Evolutionary conservation across 2,797 vertebrate genomes (phyloP), one percentile per base, ranked within the genome.

Genomic region (Dermochelys coriacea): DNA sequence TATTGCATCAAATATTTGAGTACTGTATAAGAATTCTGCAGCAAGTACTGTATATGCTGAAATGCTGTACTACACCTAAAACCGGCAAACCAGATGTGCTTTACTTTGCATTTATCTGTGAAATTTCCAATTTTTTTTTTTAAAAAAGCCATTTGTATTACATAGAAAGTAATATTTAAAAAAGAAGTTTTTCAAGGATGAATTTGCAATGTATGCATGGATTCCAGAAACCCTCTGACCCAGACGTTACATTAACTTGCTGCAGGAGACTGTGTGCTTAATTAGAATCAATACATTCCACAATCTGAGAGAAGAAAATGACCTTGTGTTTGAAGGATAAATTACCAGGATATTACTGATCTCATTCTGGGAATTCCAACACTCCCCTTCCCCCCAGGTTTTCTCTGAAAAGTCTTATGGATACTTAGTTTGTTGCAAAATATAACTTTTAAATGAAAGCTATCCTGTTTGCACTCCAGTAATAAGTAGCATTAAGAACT

Each of bases 251-350:
- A 92, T 86, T 87, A 93, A 91, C 79, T 80, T 8, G 90, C 94
- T 96, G 88, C 81, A 91, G 96, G 97, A 96, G 71, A 96, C 93
- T 88, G 45, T 90, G 59, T 95, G 81, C 82, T 96, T 97, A 97
- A 97, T 97, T 97, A 90, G 79, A 94, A 97, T 97, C 97, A 89
- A 97, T 97, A 89, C 19, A 25, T 91, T 82, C 41, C 47, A 68
- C 82, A 57, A 12, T 89, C 80, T 54, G 82, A 95, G 90, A 87
- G 59, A 61, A 84, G 80, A 95, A 95, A 92, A 96, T 94, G 90
- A 95, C 96, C 96, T 97, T 97, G 87, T 82, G 25, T 90, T 94
- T 80, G 49, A 85, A 92, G 59, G 85, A 92, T 94, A 79, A 91
- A 81, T 91, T 92, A 80, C 55, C 82, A 34, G 7, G 0, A 0